phyloP scores from a whole-genome alignment of 2,797 vertebrate species.

The Spinibarbus caldwelli region DNA sequence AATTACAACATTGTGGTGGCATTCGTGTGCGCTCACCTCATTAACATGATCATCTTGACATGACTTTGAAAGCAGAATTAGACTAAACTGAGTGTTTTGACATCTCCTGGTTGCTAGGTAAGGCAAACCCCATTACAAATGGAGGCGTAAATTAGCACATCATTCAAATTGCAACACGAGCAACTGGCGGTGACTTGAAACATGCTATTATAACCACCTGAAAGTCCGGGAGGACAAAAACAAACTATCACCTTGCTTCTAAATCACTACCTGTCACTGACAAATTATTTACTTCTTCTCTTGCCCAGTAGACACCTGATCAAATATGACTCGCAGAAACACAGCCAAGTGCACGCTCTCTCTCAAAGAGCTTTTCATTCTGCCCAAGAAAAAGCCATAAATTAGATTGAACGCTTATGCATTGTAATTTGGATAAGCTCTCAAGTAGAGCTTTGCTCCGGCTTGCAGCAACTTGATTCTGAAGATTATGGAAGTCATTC shows the following conservation, averaged over 20 bases:
- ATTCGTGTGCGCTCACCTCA: neutral
- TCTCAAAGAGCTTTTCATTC: slow-evolving; percentile 43
- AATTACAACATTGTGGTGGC: slow-evolving; percentile 5
- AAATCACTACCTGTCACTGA: slow-evolving; percentile 65
- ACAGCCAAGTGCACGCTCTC: slow-evolving; percentile 56
- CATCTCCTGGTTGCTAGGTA: slow-evolving; percentile 53
- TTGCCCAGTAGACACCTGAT: slow-evolving; percentile 38
- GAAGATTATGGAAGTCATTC: neutral
- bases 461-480: slow-evolving; percentile 49
- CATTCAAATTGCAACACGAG: slow-evolving; percentile 44
- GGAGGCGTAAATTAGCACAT: slow-evolving; percentile 52
- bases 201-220: slow-evolving; percentile 72
- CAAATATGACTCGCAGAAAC: slow-evolving; percentile 39
- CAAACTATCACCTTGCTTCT: slow-evolving; percentile 62
- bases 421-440: slow-evolving; percentile 58
- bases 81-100: slow-evolving; percentile 27
- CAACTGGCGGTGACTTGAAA: slow-evolving; percentile 60
- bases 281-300: slow-evolving; percentile 60
- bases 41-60: slow-evolving; percentile 1
- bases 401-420: slow-evolving; percentile 54
- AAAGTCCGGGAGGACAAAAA: slow-evolving; percentile 66
- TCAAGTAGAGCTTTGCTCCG: slow-evolving; percentile 38
- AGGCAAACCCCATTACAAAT: slow-evolving; percentile 44
- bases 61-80: neutral
- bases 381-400: slow-evolving; percentile 49